Conservation (phyloP, 2,113 vertebrate species). For the Raja brachyura region DNA sequence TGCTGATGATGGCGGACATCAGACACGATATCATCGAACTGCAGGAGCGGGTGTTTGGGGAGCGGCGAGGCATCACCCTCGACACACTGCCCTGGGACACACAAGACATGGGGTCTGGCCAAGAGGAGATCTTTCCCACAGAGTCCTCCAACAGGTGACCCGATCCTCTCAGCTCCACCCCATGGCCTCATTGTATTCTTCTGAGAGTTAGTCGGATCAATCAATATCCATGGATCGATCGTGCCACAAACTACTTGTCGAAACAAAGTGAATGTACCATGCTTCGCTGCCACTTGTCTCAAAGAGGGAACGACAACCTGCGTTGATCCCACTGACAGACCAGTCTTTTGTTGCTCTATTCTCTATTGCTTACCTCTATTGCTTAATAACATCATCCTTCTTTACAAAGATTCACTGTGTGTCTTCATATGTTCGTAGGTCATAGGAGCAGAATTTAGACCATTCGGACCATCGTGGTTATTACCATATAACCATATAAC, state of each 20-base stretch:
- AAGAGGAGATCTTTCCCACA: conserved; percentile 46
- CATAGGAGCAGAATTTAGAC: too few species aligned
- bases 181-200: background rate
- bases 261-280: background rate
- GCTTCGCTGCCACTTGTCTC: background rate
- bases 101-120: conserved; percentile 60
- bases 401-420: too few species aligned
- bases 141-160: background rate
- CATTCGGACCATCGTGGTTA: too few species aligned
- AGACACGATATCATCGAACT: conserved; percentile 66
- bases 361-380: background rate
- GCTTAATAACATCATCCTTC: too few species aligned
- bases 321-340: background rate
- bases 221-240: background rate
- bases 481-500: too few species aligned
- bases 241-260: background rate
- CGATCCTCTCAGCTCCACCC: background rate
- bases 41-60: conserved; percentile 64
- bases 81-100: conserved; percentile 53
- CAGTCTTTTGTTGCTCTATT: background rate
- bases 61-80: conserved; percentile 50
- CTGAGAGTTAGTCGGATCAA: background rate
- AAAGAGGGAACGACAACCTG: background rate
- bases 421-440: too few species aligned
- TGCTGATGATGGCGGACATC: conserved; percentile 70